Conservation (phyloP, 2,113 vertebrate species). For the Pogona vitticeps region DNA sequence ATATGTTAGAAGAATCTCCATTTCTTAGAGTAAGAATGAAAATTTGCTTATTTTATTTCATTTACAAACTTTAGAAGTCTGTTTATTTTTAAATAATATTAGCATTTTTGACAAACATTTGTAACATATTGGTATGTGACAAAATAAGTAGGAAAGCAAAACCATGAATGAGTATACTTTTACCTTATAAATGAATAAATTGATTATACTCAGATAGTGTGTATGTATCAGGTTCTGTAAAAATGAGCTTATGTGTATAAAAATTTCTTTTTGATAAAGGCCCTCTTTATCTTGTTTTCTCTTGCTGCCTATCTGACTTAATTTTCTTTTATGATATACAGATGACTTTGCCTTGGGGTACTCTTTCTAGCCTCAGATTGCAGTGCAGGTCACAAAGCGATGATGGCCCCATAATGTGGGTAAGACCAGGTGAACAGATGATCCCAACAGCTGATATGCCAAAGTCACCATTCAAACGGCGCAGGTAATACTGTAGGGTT, state of each 20-base stretch:
- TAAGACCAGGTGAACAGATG: constrained; percentile 97
- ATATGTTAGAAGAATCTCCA: constrained; percentile 98
- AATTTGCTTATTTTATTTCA: constrained; percentile 1
- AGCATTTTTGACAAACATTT: neutral
- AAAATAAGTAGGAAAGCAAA: neutral
- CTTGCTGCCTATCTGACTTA: constrained; percentile 39
- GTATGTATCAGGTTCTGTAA: neutral
- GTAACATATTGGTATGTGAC: neutral
- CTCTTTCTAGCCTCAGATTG: constrained; percentile 90
- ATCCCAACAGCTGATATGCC: constrained; percentile 97
- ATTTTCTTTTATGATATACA: constrained; percentile 70
- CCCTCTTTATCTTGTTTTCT: constrained; percentile 24
- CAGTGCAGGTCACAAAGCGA: constrained; percentile 97
- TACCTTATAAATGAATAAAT: neutral
- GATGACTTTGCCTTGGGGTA: constrained; percentile 98
- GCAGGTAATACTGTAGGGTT: constrained; percentile 80
- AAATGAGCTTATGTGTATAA: neutral
- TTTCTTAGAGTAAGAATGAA: constrained; percentile 89
- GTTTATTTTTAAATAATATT: neutral
- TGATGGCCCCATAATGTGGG: constrained; percentile 98
- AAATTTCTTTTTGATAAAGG: neutral
- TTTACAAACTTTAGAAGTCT: neutral
- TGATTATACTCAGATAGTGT: neutral
- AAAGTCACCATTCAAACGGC: constrained; percentile 97
- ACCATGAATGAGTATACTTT: neutral